A percentile compares a stretch with the other conserved stretches of the same genome.
Evolutionary conservation across 2,888 invertebrate genomes (phyloP).

Genomic region (Heteropelma amictum): DNA sequence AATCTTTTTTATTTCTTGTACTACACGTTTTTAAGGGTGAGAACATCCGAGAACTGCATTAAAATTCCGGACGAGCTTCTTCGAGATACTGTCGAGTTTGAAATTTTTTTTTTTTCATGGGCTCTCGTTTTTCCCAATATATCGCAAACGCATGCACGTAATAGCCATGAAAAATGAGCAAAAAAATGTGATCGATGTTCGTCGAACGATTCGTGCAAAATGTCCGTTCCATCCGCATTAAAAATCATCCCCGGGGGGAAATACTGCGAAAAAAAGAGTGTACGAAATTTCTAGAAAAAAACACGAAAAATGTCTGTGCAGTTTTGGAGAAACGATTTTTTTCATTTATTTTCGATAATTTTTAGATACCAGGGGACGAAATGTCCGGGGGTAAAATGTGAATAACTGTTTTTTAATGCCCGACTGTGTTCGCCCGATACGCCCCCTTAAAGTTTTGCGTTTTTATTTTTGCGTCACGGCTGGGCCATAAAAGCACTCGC

Average conservation of each 20-base stretch:
- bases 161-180: too few species aligned
- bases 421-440: too few species aligned
- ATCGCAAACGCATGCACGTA: not conserved
- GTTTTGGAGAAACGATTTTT: not conserved
- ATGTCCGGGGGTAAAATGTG: too few species aligned
- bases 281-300: not conserved
- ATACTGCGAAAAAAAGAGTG: not conserved
- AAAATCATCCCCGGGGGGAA: not conserved
- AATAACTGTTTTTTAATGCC: too few species aligned
- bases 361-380: too few species aligned
- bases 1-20: not conserved
- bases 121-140: not conserved
- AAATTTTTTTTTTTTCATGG: slow-evolving; percentile 17
- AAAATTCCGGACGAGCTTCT: slow-evolving; percentile 30
- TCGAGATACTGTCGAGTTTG: slow-evolving; percentile 1
- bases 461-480: not conserved
- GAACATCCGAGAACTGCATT: slow-evolving; percentile 23
- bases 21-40: not conserved
- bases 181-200: slow-evolving; percentile 29
- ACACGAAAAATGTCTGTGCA: not conserved
- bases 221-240: not conserved
- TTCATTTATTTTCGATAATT: too few species aligned
- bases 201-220: slow-evolving; percentile 9
- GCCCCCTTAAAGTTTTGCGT: too few species aligned
- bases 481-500: slow-evolving; percentile 3